Conservation (phyloP, 2,797 vertebrate genomes). For the Varecia variegata region DNA sequence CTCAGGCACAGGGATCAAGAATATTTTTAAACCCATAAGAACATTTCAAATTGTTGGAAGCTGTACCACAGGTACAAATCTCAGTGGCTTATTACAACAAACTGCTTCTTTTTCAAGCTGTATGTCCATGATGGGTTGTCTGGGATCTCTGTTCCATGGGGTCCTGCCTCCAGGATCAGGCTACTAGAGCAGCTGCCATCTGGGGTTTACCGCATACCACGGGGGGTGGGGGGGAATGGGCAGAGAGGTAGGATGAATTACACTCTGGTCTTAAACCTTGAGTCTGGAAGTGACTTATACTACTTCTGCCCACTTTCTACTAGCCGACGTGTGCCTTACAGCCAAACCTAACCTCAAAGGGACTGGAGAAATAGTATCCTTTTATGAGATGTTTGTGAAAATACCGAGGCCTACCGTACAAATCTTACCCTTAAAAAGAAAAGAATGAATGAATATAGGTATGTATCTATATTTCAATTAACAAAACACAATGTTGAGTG, state of each 20-base stretch:
- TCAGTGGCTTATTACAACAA: background rate
- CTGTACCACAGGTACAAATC: background rate
- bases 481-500: background rate
- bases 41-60: slow-evolving; percentile 32
- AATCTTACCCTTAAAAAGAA: background rate
- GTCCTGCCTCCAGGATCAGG: background rate
- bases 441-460: background rate
- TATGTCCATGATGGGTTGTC: background rate
- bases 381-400: background rate
- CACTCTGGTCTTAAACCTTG: background rate
- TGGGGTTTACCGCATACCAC: background rate
- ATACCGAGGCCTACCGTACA: background rate
- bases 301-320: background rate
- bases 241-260: background rate
- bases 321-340: background rate
- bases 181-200: background rate
- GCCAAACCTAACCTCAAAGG: background rate
- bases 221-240: background rate
- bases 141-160: background rate
- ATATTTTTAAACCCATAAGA: background rate
- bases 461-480: background rate
- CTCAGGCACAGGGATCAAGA: background rate
- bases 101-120: background rate
- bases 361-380: background rate
- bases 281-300: background rate